Evolutionary conservation across 2,888 invertebrate genomes (phyloP), one percentile per base, ranked within the genome.

Genomic region (Physocephala rufipes): DNA sequence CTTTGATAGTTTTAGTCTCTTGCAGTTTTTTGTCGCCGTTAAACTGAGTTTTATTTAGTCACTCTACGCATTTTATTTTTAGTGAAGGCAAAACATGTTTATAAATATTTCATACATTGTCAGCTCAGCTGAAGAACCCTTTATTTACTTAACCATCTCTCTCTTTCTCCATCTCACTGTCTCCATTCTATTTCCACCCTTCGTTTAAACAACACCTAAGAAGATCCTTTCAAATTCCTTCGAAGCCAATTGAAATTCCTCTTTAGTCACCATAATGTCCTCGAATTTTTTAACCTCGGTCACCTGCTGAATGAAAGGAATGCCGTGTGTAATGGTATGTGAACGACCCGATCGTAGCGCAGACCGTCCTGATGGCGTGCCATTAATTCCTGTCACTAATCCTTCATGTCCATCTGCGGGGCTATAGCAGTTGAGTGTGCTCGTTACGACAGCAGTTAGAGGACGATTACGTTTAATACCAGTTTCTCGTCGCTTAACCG

Each of bases 221-320:
- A 84, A 85, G 64, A 85, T 77, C 59, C 82, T 79, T 71, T 82
- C 82, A 66, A 84, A 85, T 62, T 83, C 83, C 53, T 77, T 79
- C 12, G 79, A 75, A 9, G 82, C 82, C 71, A 76, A 76, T 67
- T 78, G 78, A 45, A 85, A 76, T 65, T 85, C 85, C 68, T 82
- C 82, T 64, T 80, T 78, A 15, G 83, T 84, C 28, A 85, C 78
- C 66, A 79, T 75, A 53, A 85, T 80, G 21, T 85, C 85, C 67
- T 85, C 85, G 72, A 78, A 81, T 65, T 76, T 77, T 66, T 78
- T 75, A 47, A 80, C 73, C 53, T 77, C 71, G 0, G 76, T 75
- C 61, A 72, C 64, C 66, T 67, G 70, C 45, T 63, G 73, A 15
- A 62, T 68, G 19, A 53, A 53, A 4, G 68, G 64, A 12, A 73